A percentile compares a stretch with the other conserved stretches of the same genome.
Evolutionary conservation across 2,888 invertebrate genomes (phyloP).

Genomic region (Poecilus cupreus): DNA sequence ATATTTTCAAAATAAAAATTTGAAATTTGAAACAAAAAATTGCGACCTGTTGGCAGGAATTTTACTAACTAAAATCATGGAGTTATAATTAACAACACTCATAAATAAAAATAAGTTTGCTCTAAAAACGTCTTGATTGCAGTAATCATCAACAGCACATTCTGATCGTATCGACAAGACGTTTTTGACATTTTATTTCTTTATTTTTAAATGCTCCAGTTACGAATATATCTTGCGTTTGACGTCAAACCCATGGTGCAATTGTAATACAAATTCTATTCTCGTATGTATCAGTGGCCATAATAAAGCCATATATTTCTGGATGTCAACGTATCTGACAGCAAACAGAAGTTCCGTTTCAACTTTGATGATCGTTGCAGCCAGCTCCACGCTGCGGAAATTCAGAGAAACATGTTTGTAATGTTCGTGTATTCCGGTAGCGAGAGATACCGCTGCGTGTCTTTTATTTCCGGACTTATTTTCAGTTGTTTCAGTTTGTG

Average conservation of each 20-base stretch:
- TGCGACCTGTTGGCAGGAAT: too few species aligned
- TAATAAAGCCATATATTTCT: slow-evolving; percentile 41
- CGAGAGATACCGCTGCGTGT: too few species aligned
- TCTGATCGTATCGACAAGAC: slow-evolving; percentile 14
- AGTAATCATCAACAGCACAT: slow-evolving; percentile 6
- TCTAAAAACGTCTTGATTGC: neutral
- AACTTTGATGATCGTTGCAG: slow-evolving; percentile 2
- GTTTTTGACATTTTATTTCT: slow-evolving; percentile 44
- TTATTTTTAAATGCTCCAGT: slow-evolving; percentile 54
- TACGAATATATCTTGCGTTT: slow-evolving; percentile 49
- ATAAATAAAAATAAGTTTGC: neutral
- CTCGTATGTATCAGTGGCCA: slow-evolving; percentile 41
- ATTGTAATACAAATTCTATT: slow-evolving; percentile 55
- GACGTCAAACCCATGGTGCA: slow-evolving; percentile 55
- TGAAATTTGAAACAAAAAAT: too few species aligned
- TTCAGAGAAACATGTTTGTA: neutral
- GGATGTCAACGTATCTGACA: slow-evolving; percentile 35
- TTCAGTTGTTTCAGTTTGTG: too few species aligned
- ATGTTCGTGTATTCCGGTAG: neutral
- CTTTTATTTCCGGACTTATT: too few species aligned
- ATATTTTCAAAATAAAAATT: too few species aligned
- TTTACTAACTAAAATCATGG: neutral
- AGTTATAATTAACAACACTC: neutral
- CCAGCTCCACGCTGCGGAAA: neutral
- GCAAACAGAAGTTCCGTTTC: slow-evolving; percentile 3